Conservation (phyloP, 2,113 vertebrate species). For the Fukomys damarensis region DNA sequence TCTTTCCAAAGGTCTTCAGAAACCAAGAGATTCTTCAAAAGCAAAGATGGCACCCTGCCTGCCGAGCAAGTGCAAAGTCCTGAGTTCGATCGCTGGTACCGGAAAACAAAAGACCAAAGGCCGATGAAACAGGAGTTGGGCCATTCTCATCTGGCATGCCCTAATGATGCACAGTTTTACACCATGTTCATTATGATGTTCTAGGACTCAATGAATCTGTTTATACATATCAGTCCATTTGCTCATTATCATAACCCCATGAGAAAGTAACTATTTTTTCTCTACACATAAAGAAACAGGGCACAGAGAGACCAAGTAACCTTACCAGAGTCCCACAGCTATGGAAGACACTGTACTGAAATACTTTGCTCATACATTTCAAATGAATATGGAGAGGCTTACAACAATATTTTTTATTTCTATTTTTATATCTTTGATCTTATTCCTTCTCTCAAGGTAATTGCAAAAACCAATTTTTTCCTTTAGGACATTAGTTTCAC, state of each 20-base stretch:
- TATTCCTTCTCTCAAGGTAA: background rate
- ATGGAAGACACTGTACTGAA: background rate
- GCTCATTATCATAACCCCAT: background rate
- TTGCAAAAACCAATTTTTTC: background rate
- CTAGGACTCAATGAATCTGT: background rate
- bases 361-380: background rate
- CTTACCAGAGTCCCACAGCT: background rate
- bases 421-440: background rate
- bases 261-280: background rate
- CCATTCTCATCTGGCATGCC: rapidly evolving
- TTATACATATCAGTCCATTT: background rate
- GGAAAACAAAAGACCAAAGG: background rate
- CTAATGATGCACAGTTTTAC: rapidly evolving
- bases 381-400: background rate
- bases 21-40: background rate
- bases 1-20: background rate
- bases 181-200: background rate
- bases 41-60: background rate
- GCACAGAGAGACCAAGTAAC: background rate
- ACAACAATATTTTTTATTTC: background rate
- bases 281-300: background rate
- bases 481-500: background rate
- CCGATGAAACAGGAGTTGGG: rapidly evolving
- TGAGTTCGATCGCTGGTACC: no score
- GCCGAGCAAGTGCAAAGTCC: no score